Conservation (phyloP, 2,797 vertebrate species). For the Lophius americanus region DNA sequence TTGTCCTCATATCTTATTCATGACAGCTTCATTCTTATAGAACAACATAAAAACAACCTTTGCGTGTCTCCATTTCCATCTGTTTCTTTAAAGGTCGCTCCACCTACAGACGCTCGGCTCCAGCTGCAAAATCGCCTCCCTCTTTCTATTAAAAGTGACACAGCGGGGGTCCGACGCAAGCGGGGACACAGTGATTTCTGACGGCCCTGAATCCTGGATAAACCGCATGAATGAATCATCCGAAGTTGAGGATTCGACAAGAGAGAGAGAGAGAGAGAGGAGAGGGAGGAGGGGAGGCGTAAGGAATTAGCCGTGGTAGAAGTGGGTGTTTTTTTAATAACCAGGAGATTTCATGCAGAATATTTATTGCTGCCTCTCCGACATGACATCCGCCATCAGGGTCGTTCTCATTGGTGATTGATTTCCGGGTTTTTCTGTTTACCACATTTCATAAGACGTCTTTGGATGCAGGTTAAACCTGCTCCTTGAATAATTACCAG, state of each 20-base stretch:
- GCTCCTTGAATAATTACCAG: conserved; percentile 25
- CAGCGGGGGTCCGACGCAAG: conserved; percentile 34
- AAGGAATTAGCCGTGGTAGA: conserved; percentile 9
- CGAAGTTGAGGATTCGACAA: conserved; percentile 37
- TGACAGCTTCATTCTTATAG: no score
- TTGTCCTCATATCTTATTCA: no score
- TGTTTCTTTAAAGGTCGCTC: conserved; percentile 16
- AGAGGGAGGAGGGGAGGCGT: not conserved
- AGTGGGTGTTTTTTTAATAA: conserved; percentile 64
- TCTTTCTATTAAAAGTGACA: conserved; percentile 22
- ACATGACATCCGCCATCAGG: conserved; percentile 19
- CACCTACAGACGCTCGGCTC: conserved; percentile 7
- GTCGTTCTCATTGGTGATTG: conserved; percentile 41
- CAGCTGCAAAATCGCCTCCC: conserved; percentile 11
- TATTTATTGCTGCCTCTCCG: no score
- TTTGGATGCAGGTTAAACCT: conserved; percentile 57
- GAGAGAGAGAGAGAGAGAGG: conserved; percentile 1
- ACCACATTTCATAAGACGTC: conserved; percentile 17
- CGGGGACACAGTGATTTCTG: conserved; percentile 30
- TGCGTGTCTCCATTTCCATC: conserved; percentile 24
- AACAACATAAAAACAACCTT: conserved; percentile 16
- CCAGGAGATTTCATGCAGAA: not conserved
- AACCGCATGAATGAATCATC: conserved; percentile 65
- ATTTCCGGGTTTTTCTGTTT: conserved; percentile 43
- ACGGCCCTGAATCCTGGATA: conserved; percentile 48